These are phyloP conservation scores for Lasius fuliginosus DNA, from an alignment of 2,888 invertebrate genomes.

Conservation along the genomic window DNA sequence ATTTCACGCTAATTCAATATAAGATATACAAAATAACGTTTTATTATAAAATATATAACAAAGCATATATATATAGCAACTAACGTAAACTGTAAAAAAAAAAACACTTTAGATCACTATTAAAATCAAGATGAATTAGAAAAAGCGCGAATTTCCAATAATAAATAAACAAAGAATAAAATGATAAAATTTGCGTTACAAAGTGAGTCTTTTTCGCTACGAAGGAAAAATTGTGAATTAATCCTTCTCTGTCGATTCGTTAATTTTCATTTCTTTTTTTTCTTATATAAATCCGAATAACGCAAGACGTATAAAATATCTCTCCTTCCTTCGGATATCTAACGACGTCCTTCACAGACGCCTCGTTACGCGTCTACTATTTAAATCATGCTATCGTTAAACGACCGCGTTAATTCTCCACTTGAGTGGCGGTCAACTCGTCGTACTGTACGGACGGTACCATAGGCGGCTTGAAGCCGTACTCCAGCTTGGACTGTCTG, in stretches of 20 bases:
- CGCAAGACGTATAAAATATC: conserved; percentile 9
- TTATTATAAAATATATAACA: conserved; percentile 1
- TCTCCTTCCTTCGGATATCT: not conserved
- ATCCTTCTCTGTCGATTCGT: not conserved
- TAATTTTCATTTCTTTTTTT: not conserved
- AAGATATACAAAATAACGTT: not conserved
- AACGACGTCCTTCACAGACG: not conserved
- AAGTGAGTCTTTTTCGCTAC: not conserved
- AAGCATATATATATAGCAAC: not conserved
- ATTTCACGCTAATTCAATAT: not conserved
- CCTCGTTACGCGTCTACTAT: not conserved
- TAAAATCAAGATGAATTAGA: conserved; percentile 25
- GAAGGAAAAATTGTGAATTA: not conserved
- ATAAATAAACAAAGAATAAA: not conserved
- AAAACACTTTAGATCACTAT: not conserved
- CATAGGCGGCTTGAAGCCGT: conserved; percentile 94
- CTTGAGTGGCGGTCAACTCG: conserved; percentile 87
- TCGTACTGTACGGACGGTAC: conserved; percentile 94
- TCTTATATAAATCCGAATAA: not conserved
- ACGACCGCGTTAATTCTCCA: conserved; percentile 70
- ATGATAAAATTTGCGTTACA: not conserved
- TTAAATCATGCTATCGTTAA: not conserved
- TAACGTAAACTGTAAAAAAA: conserved; percentile 7
- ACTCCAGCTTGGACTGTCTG: conserved; percentile 91
- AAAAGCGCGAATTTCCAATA: not conserved